These are phyloP conservation scores for Holotrichia oblita DNA, from an alignment of 1,140 invertebrate genomes.

Conservation along the genomic window DNA sequence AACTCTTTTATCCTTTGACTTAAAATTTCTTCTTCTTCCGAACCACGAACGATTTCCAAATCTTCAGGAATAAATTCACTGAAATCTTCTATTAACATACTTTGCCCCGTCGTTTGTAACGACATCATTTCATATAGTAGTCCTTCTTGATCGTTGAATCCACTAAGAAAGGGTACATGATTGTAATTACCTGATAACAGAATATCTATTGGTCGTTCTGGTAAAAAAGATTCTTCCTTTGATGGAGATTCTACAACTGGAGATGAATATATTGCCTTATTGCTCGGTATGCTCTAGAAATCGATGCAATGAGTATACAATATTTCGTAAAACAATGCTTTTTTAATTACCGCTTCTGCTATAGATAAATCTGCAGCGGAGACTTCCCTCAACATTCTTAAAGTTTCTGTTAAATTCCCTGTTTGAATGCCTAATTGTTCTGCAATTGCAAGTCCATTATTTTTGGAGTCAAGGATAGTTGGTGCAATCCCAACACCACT, in stretches of 20 bases:
- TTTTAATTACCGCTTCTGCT: neutral
- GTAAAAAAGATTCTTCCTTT: constrained; percentile 44
- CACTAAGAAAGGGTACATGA: constrained; percentile 48
- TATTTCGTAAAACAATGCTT: too few relatives aligned
- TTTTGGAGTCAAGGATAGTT: neutral
- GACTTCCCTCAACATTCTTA: neutral
- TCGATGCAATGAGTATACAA: too few relatives aligned
- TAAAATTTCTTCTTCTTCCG: constrained; percentile 60
- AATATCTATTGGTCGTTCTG: constrained; percentile 43
- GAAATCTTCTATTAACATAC: constrained; percentile 45
- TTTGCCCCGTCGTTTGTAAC: constrained; percentile 31
- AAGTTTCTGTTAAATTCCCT: constrained; percentile 55
- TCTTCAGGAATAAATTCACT: constrained; percentile 59
- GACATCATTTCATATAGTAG: constrained; percentile 39
- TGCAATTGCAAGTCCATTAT: neutral
- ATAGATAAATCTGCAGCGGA: neutral
- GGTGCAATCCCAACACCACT: neutral
- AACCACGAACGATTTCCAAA: constrained; percentile 61
- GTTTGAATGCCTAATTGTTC: neutral
- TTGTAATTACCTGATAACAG: constrained; percentile 47
- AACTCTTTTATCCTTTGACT: constrained; percentile 63
- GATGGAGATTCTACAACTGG: constrained; percentile 26
- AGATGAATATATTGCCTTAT: too few relatives aligned
- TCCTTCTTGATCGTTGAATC: constrained; percentile 50
- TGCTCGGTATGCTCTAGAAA: too few relatives aligned